Percentiles rank a stretch among this genome's conserved stretches.
Conservation (phyloP, 2,888 invertebrate species). For the Thecophora atra region DNA sequence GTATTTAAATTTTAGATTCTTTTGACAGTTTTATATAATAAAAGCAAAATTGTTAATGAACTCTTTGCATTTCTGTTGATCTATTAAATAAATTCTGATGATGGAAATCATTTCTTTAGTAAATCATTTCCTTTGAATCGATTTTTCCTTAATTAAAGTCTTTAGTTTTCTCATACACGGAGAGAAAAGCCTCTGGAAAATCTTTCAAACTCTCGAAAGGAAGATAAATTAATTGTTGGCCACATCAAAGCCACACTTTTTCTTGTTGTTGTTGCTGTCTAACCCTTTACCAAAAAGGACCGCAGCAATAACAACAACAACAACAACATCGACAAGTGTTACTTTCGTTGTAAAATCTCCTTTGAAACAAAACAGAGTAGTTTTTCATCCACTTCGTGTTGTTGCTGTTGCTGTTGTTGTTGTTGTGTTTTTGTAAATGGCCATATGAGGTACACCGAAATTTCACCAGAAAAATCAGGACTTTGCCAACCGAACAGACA, state of each 20-base stretch:
- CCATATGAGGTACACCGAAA: slow-evolving; percentile 15
- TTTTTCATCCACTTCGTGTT: no score
- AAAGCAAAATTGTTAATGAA: not conserved
- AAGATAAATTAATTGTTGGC: slow-evolving; percentile 1
- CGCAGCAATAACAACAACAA: not conserved
- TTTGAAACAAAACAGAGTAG: no score
- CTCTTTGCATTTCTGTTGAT: no score
- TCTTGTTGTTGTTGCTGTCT: not conserved
- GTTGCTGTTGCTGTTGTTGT: not conserved
- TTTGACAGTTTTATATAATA: not conserved
- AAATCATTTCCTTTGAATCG: no score
- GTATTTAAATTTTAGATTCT: not conserved
- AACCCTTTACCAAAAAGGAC: not conserved
- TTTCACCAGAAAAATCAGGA: slow-evolving; percentile 23
- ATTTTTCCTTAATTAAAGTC: no score
- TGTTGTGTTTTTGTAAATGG: slow-evolving; percentile 10
- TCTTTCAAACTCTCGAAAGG: not conserved
- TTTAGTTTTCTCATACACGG: no score
- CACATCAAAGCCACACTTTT: slow-evolving; percentile 34
- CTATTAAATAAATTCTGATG: no score
- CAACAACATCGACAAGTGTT: no score
- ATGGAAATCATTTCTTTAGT: no score
- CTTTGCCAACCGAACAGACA: not conserved
- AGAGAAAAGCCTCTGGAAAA: no score
- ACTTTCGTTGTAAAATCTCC: no score